Evolutionary conservation across 2,797 vertebrate genomes (phyloP).

Genomic region (Epinephelus malabaricus): DNA sequence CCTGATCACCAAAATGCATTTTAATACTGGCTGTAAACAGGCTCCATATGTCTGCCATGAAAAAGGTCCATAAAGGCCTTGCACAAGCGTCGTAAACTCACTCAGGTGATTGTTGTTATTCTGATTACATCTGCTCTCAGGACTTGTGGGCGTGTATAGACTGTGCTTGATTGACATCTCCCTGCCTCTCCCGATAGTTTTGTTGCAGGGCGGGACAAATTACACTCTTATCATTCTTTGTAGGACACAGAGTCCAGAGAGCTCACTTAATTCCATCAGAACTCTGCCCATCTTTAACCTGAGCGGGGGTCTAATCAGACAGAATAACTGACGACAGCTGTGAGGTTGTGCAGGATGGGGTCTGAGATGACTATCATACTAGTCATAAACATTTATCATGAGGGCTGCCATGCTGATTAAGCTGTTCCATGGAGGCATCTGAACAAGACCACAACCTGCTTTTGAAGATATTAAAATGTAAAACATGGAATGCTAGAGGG

Average conservation of each 20-base stretch:
- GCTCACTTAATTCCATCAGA: not conserved
- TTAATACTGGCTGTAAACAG: too few species aligned
- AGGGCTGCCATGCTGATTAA: conserved; percentile 9
- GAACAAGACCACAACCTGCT: conserved; percentile 17
- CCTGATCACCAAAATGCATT: too few species aligned
- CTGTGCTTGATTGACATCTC: too few species aligned
- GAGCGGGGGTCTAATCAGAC: not conserved
- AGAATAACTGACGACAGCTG: conserved; percentile 3
- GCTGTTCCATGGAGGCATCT: conserved; percentile 5
- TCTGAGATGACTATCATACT: not conserved
- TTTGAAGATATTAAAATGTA: conserved; percentile 38
- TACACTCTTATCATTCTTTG: too few species aligned
- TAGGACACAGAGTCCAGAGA: not conserved
- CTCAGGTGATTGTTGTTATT: too few species aligned
- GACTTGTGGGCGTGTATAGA: too few species aligned
- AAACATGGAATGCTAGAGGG: conserved; percentile 9
- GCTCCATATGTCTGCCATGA: too few species aligned
- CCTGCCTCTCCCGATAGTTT: too few species aligned
- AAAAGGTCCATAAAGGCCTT: too few species aligned
- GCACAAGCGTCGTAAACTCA: too few species aligned
- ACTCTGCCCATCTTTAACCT: not conserved
- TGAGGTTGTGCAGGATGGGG: not conserved
- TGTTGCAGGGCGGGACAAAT: too few species aligned
- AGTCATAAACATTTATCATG: conserved; percentile 15
- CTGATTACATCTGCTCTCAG: too few species aligned